A percentile compares a stretch with the other conserved stretches of the same genome.
Evolutionary conservation across 1,140 invertebrate genomes (phyloP).

Genomic region (Hyphantria cunea): DNA sequence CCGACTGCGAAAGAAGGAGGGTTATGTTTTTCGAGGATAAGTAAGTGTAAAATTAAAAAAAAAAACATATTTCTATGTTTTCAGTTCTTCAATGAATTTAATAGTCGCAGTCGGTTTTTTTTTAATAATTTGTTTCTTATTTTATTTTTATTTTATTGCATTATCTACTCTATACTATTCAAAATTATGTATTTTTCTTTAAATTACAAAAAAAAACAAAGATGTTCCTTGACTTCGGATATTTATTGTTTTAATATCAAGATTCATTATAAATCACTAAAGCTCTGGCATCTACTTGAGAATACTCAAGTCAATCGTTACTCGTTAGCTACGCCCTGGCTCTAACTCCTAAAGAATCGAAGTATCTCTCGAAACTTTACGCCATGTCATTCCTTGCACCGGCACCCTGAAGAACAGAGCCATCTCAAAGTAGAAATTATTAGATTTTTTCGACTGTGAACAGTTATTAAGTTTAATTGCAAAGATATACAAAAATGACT

Average conservation of each 20-base stretch:
- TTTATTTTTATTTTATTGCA: too few species aligned
- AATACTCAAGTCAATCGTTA: slow-evolving; percentile 69
- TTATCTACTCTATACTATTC: too few species aligned
- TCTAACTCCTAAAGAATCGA: slow-evolving; percentile 72
- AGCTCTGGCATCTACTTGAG: slow-evolving; percentile 53
- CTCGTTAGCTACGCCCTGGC: slow-evolving; percentile 65
- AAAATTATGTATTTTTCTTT: too few species aligned
- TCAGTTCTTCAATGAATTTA: too few species aligned
- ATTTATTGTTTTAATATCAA: slow-evolving; percentile 35
- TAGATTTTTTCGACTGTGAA: not conserved
- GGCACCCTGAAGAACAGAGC: slow-evolving; percentile 39
- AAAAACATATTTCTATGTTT: too few species aligned
- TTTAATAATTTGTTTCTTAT: too few species aligned
- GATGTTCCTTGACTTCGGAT: not conserved
- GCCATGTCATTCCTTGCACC: slow-evolving; percentile 71
- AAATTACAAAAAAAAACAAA: too few species aligned
- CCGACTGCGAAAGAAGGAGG: too few species aligned
- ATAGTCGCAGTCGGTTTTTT: too few species aligned
- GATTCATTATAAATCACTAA: slow-evolving; percentile 42
- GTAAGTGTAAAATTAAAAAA: too few species aligned
- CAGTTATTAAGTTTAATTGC: slow-evolving; percentile 9
- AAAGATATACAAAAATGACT: not conserved
- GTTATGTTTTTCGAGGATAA: too few species aligned
- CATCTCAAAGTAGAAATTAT: slow-evolving; percentile 29
- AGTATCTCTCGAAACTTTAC: slow-evolving; percentile 72